Evolutionary conservation across 1,140 invertebrate species (phyloP).

Genomic region (Procambarus clarkii): DNA sequence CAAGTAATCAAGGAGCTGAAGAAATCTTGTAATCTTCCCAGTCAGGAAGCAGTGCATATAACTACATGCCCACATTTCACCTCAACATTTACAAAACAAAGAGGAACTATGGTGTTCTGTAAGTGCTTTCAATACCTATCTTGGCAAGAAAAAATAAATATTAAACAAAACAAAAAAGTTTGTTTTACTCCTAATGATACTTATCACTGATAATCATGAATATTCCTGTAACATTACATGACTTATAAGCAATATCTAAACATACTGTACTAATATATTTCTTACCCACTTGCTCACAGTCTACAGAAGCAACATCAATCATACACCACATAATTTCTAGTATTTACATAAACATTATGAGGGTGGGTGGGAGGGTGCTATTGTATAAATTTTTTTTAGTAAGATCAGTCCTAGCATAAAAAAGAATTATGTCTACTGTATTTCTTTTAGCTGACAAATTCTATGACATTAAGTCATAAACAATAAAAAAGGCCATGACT

Average conservation of each 20-base stretch:
- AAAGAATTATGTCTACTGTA: not conserved
- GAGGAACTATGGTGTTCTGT: not conserved
- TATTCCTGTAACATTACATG: not conserved
- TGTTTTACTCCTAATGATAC: not conserved
- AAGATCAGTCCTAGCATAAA: not conserved
- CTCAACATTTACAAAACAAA: conserved; percentile 2
- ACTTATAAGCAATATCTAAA: not conserved
- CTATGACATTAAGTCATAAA: not conserved
- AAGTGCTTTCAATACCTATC: conserved; percentile 3
- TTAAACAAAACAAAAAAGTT: no score
- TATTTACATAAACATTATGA: not conserved
- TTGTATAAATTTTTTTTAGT: not conserved
- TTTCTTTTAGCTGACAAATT: not conserved
- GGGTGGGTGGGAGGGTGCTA: not conserved
- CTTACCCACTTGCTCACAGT: not conserved
- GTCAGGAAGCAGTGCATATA: not conserved
- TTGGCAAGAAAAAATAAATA: not conserved
- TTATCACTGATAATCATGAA: not conserved
- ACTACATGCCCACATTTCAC: conserved; percentile 28
- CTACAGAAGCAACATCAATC: not conserved
- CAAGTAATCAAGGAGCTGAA: not conserved
- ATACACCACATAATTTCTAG: not conserved
- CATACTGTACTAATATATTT: not conserved
- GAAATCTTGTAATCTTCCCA: not conserved
- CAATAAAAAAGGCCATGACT: no score